Conservation (phyloP, 2,113 vertebrate species). For the Mus musculus region DNA sequence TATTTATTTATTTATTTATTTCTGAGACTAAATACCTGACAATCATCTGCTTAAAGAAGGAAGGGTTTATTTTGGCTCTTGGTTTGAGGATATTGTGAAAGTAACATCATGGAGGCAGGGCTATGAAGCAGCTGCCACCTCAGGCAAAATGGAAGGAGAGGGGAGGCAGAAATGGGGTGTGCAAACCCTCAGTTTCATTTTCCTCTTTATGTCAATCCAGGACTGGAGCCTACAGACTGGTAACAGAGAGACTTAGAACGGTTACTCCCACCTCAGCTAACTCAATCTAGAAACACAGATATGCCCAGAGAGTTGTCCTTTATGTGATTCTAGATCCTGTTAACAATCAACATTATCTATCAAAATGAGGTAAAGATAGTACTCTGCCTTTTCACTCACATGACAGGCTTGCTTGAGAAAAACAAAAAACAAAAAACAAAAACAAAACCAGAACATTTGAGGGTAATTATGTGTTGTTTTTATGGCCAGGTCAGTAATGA, state of each 20-base stretch:
- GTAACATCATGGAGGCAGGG: not conserved
- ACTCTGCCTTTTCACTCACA: not conserved
- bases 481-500: not conserved
- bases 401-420: not conserved
- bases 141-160: not conserved
- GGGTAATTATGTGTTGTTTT: conserved; percentile 28
- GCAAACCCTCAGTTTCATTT: not conserved
- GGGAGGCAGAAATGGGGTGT: not conserved
- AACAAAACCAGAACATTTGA: not conserved
- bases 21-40: not conserved
- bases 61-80: not conserved
- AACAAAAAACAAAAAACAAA: too few species aligned
- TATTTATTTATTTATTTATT: too few species aligned
- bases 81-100: too few species aligned
- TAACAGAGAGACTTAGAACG: too few species aligned
- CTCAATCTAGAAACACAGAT: not conserved
- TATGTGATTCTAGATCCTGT: not conserved
- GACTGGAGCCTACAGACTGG: not conserved
- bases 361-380: not conserved
- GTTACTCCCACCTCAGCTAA: not conserved
- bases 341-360: not conserved
- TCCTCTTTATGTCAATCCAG: too few species aligned
- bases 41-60: not conserved
- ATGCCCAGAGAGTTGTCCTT: not conserved
- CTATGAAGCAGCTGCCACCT: not conserved